Evolutionary conservation across 2,797 vertebrate genomes (phyloP), one percentile per base, ranked within the genome.

Genomic region (Phalloptychus januarius): DNA sequence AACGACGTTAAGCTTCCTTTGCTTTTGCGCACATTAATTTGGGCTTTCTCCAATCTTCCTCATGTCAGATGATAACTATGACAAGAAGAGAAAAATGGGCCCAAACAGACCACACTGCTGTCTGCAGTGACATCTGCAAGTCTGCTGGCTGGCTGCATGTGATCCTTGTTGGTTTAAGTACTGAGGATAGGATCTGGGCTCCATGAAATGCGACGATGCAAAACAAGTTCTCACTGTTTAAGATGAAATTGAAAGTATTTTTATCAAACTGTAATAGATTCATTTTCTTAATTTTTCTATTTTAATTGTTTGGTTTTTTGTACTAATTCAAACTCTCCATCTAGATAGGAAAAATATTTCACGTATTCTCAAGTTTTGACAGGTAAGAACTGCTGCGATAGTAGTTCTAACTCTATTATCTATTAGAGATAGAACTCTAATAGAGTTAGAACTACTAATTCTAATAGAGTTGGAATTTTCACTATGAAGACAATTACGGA

Each of bases 21-120:
- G 80, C 91, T 92, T 91, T 89, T 79, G 87, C 70, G 75, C 90
- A 86, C 89, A 88, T 89, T 94, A 88, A 94, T 94, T 94, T 94
- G 90, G 89, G 89, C 86, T 89, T 87, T 86, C 75, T 89, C 89
- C 93, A 94, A 91, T 89, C 86, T 92, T 90, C 89, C 88, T 79
- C 87, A 88, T 85, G 90, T 91, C 92, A 88, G 88, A 91, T 85
- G 87, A 85, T 90, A 90, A 87, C 88, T 89, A 89, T 89, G 93
- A 94, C 91, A 91, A 91, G 88, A 77, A 81, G 77, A 79, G 83
- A 79, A 91, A 88, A 91, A 36, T 87, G 69, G 90, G 91, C 87
- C 91, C 82, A 92, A 90, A 82, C 83, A 78, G 82, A 73, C 44
- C 89, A 83, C 82, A 86, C 91, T 31, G 74, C 85, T 75, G 79